A percentile compares a stretch with the other conserved stretches of the same genome.
These are phyloP conservation scores for Macrosiphum euphorbiae DNA, from an alignment of 2,888 invertebrate genomes.

Conservation along the genomic window DNA sequence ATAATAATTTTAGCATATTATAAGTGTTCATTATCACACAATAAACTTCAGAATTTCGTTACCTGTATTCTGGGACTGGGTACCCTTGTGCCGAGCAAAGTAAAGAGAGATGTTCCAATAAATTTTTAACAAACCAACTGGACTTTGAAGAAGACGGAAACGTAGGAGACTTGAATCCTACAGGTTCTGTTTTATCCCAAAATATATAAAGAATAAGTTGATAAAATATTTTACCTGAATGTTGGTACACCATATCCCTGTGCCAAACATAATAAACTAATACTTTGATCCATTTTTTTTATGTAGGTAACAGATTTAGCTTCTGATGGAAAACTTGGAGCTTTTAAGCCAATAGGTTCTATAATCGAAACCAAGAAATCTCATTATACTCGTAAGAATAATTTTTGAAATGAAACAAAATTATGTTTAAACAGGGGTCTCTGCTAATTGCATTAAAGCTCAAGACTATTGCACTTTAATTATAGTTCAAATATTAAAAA, in stretches of 20 bases:
- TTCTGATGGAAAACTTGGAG: conserved; percentile 75
- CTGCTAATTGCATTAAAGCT: conserved; percentile 34
- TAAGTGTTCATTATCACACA: neutral
- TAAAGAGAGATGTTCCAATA: conserved; percentile 70
- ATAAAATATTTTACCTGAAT: conserved; percentile 72
- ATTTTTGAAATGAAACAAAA: neutral
- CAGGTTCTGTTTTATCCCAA: conserved; percentile 74
- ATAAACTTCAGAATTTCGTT: conserved; percentile 67
- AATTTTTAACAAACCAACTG: conserved; percentile 69
- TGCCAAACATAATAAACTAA: conserved; percentile 72
- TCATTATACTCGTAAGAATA: neutral
- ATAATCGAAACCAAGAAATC: conserved; percentile 52
- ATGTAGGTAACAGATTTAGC: conserved; percentile 71
- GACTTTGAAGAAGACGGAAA: conserved; percentile 76
- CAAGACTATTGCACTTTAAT: neutral
- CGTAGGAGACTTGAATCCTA: conserved; percentile 77
- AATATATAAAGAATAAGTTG: conserved; percentile 47
- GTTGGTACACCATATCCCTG: conserved; percentile 75
- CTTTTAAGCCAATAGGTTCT: conserved; percentile 74
- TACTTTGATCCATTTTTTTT: conserved; percentile 66
- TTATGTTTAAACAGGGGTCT: neutral
- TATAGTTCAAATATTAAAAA: neutral
- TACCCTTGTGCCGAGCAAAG: conserved; percentile 76
- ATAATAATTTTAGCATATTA: neutral
- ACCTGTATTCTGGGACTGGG: conserved; percentile 82